phyloP scores from a whole-genome alignment of 2,888 invertebrate genomes.

The Hydrotaea diabolus region DNA sequence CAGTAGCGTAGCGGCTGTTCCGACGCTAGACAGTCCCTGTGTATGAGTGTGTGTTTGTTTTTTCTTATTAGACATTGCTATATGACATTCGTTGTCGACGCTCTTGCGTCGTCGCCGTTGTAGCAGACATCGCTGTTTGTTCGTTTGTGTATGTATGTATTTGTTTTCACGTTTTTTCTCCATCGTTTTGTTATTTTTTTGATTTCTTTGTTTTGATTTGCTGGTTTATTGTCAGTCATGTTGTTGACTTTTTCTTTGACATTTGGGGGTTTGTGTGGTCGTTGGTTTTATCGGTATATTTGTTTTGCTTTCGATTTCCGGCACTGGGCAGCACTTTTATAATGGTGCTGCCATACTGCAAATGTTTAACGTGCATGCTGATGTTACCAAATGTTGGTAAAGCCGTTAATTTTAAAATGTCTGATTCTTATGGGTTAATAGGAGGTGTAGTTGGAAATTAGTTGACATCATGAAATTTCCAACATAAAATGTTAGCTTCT shows the following conservation, averaged over 20 bases:
- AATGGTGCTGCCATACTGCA: slow-evolving; percentile 22
- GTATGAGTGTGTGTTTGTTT: slow-evolving; percentile 7
- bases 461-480: no score
- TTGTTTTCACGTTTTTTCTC: slow-evolving; percentile 58
- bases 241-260: neutral
- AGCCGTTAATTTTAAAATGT: neutral
- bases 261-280: slow-evolving; percentile 20
- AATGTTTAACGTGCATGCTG: neutral
- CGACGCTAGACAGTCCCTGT: no score
- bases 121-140: no score
- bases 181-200: neutral
- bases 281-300: slow-evolving; percentile 21
- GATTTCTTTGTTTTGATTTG: slow-evolving; percentile 57
- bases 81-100: slow-evolving; percentile 62
- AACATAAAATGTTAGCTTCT: no score
- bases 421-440: no score
- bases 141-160: neutral
- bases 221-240: slow-evolving; percentile 35
- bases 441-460: no score
- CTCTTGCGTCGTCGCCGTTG: slow-evolving; percentile 24
- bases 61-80: slow-evolving; percentile 65
- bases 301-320: slow-evolving; percentile 37
- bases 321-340: neutral
- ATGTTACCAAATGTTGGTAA: neutral
- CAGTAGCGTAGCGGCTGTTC: neutral